Conservation (phyloP, 2,888 invertebrate genomes). For the Brachyptera putata region DNA sequence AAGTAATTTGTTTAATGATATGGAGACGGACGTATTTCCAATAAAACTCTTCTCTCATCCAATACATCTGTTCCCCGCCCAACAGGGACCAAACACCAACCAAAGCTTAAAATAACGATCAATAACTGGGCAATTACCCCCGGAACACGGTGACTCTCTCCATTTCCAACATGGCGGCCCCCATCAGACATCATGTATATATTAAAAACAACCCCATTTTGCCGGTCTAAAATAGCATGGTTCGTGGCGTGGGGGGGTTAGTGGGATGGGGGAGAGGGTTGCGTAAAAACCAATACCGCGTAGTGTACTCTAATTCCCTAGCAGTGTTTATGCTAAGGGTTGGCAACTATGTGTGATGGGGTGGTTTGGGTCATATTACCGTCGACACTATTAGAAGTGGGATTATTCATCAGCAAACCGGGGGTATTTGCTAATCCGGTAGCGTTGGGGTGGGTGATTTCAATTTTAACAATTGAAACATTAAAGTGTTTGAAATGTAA, state of each 20-base stretch:
- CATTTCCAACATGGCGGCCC: constrained; percentile 13
- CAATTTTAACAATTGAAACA: too few species aligned
- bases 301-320: not conserved
- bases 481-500: too few species aligned
- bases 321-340: not conserved
- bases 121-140: constrained; percentile 27
- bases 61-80: constrained; percentile 8
- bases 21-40: too few species aligned
- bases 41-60: too few species aligned
- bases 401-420: not conserved
- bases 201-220: constrained; percentile 22
- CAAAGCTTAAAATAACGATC: constrained; percentile 27
- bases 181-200: constrained; percentile 7
- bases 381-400: not conserved
- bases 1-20: too few species aligned
- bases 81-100: too few species aligned
- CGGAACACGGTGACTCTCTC: constrained; percentile 7
- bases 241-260: too few species aligned
- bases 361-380: not conserved
- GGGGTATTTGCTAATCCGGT: too few species aligned
- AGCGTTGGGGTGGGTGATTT: too few species aligned
- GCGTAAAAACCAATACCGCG: constrained; percentile 15
- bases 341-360: too few species aligned
- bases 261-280: too few species aligned
- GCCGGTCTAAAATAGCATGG: constrained; percentile 1